Conservation (phyloP, 1,140 invertebrate genomes). For the Zaprionus lachaisei region DNA sequence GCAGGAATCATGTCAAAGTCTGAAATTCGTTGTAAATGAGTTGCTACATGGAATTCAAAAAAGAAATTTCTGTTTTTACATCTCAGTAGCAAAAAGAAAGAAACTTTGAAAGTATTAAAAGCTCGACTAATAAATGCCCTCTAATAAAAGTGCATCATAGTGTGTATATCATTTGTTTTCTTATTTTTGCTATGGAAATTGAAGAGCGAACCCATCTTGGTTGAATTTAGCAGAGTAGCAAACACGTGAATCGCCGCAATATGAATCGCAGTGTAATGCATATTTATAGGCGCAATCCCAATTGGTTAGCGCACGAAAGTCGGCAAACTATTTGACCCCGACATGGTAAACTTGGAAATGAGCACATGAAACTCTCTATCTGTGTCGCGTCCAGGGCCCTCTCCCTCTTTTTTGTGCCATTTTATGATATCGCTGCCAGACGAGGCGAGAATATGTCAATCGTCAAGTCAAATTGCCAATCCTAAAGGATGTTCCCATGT, state of each 20-base stretch:
- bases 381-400: constrained; percentile 13
- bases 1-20: constrained; percentile 75
- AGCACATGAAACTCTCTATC: constrained; percentile 75
- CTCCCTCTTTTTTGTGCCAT: constrained; percentile 39
- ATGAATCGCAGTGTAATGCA: constrained; percentile 52
- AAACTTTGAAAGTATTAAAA: constrained; percentile 1
- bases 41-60: constrained; percentile 63
- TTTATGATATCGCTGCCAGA: constrained; percentile 53
- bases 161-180: neutral
- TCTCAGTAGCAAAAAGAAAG: constrained; percentile 8
- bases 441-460: constrained; percentile 34
- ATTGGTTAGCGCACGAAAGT: constrained; percentile 74
- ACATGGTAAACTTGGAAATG: constrained; percentile 81
- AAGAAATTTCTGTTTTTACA: constrained; percentile 6
- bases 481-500: constrained; percentile 15
- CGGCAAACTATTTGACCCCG: constrained; percentile 74
- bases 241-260: constrained; percentile 33
- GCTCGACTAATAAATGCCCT: constrained; percentile 7
- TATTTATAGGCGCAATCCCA: constrained; percentile 61
- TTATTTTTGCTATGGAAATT: neutral
- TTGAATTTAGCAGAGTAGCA: constrained; percentile 2
- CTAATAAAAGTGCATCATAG: neutral
- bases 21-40: constrained; percentile 70
- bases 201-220: neutral
- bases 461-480: constrained; percentile 45